phyloP scores from a whole-genome alignment of 1,140 invertebrate genomes.

The Nixonia krombeini region DNA sequence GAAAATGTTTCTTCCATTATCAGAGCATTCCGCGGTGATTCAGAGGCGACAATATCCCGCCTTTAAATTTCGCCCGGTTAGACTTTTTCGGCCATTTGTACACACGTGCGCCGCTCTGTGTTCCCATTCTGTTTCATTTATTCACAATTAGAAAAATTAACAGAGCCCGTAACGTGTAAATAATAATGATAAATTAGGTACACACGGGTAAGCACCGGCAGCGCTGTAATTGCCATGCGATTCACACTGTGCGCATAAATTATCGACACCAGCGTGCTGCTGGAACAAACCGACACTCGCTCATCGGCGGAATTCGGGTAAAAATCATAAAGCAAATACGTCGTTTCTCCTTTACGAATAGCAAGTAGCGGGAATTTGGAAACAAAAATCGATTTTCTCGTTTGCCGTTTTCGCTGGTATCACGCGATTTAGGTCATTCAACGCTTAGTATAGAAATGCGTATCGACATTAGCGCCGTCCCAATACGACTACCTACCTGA shows the following conservation, averaged over 20 bases:
- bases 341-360: no score
- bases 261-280: slow-evolving; percentile 33
- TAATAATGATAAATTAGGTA: slow-evolving; percentile 53
- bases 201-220: slow-evolving; percentile 33
- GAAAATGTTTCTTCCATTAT: neutral
- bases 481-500: no score
- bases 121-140: slow-evolving; percentile 36
- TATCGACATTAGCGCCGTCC: no score
- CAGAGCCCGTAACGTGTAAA: slow-evolving; percentile 37
- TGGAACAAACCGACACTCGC: slow-evolving; percentile 6
- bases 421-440: no score
- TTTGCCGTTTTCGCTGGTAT: no score
- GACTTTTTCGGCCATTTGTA: slow-evolving; percentile 1
- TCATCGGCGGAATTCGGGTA: no score
- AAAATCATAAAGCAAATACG: no score
- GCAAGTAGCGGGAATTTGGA: no score
- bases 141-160: slow-evolving; percentile 45
- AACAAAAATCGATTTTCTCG: no score
- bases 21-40: neutral
- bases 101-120: slow-evolving; percentile 2
- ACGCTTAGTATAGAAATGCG: no score
- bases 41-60: neutral
- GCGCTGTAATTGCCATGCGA: slow-evolving; percentile 50
- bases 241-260: slow-evolving; percentile 48
- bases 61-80: neutral